Conservation (phyloP, 2,888 invertebrate species). For the Drosophila yooni region DNA sequence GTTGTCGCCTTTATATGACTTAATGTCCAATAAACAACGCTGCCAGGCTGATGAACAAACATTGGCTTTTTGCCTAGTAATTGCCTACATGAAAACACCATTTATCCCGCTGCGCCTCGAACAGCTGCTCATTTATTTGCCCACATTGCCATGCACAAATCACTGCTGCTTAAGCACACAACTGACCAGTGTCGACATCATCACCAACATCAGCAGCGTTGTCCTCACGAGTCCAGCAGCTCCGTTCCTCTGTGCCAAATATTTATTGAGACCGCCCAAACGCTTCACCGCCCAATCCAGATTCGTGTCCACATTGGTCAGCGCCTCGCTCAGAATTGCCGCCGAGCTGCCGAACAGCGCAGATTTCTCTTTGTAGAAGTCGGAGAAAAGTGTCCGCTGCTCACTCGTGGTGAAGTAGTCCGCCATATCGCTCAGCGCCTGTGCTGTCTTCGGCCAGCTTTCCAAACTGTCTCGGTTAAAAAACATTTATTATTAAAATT, state of each 20-base stretch:
- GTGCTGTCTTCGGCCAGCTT: slow-evolving; percentile 66
- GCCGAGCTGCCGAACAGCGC: slow-evolving; percentile 61
- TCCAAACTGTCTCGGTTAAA: slow-evolving; percentile 55
- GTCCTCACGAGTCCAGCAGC: slow-evolving; percentile 34
- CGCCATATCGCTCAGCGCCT: slow-evolving; percentile 64
- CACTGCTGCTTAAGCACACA: slow-evolving; percentile 37
- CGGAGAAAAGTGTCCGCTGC: slow-evolving; percentile 55
- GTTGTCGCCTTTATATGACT: slow-evolving; percentile 58
- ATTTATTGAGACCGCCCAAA: slow-evolving; percentile 61
- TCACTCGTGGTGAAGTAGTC: slow-evolving; percentile 70
- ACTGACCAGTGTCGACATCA: slow-evolving; percentile 33
- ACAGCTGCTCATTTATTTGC: slow-evolving; percentile 37
- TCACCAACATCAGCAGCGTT: slow-evolving; percentile 15
- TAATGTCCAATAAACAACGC: slow-evolving; percentile 70
- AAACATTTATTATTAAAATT: not conserved
- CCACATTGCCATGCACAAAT: slow-evolving; percentile 22
- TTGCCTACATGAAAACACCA: slow-evolving; percentile 73
- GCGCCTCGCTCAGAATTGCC: slow-evolving; percentile 56
- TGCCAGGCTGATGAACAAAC: slow-evolving; percentile 15
- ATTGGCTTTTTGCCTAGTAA: slow-evolving; percentile 73
- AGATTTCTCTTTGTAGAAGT: slow-evolving; percentile 57
- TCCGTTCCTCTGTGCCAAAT: slow-evolving; percentile 57
- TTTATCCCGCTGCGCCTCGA: slow-evolving; percentile 65
- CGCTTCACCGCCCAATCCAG: slow-evolving; percentile 77
- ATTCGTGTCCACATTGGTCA: slow-evolving; percentile 71